Evolutionary conservation across 1,140 invertebrate genomes (phyloP), one percentile per base, ranked within the genome.

Genomic region (Mercenaria mercenaria): DNA sequence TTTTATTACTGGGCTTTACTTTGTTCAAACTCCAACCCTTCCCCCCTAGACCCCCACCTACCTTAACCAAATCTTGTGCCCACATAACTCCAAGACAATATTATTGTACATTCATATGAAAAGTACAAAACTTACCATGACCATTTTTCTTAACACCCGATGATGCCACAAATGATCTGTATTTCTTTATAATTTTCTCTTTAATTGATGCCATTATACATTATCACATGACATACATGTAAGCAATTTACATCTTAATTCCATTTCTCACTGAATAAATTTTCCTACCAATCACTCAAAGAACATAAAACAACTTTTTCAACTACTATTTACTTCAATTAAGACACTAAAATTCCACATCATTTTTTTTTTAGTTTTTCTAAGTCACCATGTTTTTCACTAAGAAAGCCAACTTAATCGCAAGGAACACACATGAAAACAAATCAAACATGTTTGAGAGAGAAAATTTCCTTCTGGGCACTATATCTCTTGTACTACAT

Each of bases 161-260:
- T 74, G 85, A 61, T 81, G 90, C 59, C 85, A 94, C 82, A 92
- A 90, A 67, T 18, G 92, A 90, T 20, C 91, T 88, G 69, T 92
- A 94, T 85, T 93, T 94, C 88, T 94, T 90, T 29, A 94, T 91
- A 41, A 94, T 91, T 87, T 93, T 94, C 20, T 94, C 93, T 77
- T 90, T 91, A 37, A 94, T 92, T 34, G 92, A 93, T 52, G 90
- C 92, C 93, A 94, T 93, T 59, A 79, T 91, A 39, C 13, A 59
- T 79, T 0, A 50, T 32, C 34, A 64, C 26, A 64, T 29, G 29
- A 4, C 13, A 64, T 29, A 64, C n/a, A 29, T n/a, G n/a, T 26
- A 29, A 23, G 4, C 23, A 56, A 56, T 6, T n/a, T 20, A 56
- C 13, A 56, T 64, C n/a, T 64, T n/a, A 15, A 4, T 64, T 64